Evolutionary conservation across 1,140 invertebrate genomes (phyloP).

Genomic region (Bombus huntii): DNA sequence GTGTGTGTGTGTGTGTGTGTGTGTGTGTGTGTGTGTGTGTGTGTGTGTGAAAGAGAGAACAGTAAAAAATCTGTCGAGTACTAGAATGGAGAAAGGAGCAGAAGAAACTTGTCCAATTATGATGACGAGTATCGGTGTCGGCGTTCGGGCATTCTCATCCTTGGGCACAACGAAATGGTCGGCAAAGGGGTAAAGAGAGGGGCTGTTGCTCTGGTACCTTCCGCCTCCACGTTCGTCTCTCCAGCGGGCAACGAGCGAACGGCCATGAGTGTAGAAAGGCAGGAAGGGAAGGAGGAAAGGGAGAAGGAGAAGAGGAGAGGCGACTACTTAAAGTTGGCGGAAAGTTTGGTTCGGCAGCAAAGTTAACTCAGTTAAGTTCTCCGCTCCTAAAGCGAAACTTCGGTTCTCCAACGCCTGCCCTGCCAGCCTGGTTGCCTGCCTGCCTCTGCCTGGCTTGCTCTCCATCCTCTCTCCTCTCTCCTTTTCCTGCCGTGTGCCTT

Average conservation of each 20-base stretch:
- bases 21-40: accelerated
- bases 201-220: slow-evolving; percentile 65
- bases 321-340: slow-evolving; percentile 82
- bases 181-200: slow-evolving; percentile 44
- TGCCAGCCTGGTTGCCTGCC: slow-evolving; percentile 48
- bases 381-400: slow-evolving; percentile 80
- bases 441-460: neutral
- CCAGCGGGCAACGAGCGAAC: slow-evolving; percentile 58
- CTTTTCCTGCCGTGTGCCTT: slow-evolving; percentile 18
- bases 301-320: slow-evolving; percentile 49
- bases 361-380: slow-evolving; percentile 83
- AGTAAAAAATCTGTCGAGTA: slow-evolving; percentile 29
- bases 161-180: slow-evolving; percentile 47
- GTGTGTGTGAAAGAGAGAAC: neutral
- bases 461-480: slow-evolving; percentile 43
- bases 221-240: slow-evolving; percentile 55
- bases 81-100: slow-evolving; percentile 23
- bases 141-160: slow-evolving; percentile 66
- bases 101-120: slow-evolving; percentile 68
- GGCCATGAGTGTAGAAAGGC: slow-evolving; percentile 43
- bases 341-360: slow-evolving; percentile 82
- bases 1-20: accelerated
- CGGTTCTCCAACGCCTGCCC: slow-evolving; percentile 68
- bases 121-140: slow-evolving; percentile 67
- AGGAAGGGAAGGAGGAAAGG: slow-evolving; percentile 1